A percentile compares a stretch with the other conserved stretches of the same genome.
phyloP scores from a whole-genome alignment of 2,113 vertebrate genomes.

The Odontesthes bonariensis region DNA sequence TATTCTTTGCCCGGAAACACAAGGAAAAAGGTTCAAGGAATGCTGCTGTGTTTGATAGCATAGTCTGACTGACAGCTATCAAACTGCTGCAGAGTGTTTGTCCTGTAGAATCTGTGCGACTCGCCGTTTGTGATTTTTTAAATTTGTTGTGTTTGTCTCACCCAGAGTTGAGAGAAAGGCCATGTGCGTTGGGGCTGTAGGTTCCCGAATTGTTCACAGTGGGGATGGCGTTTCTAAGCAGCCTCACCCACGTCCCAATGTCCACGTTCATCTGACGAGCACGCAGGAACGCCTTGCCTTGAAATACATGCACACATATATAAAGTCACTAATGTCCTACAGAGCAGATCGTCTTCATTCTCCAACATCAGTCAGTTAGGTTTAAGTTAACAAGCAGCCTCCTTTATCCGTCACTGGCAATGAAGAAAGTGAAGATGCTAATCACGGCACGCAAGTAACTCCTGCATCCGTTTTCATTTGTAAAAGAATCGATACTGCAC shows the following conservation, averaged over 20 bases:
- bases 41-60: conserved; percentile 24
- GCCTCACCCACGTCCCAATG: conserved; percentile 89
- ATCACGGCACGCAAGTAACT: too few species aligned
- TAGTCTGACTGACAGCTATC: conserved; percentile 24
- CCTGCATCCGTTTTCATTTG: too few species aligned
- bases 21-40: conserved; percentile 56
- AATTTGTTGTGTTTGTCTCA: conserved; percentile 42
- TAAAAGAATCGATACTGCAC: too few species aligned
- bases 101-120: too few species aligned
- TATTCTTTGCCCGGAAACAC: conserved; percentile 56
- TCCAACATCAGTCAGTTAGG: too few species aligned
- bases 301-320: conserved; percentile 5
- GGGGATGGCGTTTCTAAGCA: conserved; percentile 89
- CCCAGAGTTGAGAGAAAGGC: conserved; percentile 66
- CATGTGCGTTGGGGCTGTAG: conserved; percentile 83
- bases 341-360: too few species aligned
- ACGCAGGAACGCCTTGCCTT: conserved; percentile 89
- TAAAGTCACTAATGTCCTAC: background rate
- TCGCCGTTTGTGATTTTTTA: too few species aligned
- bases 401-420: background rate
- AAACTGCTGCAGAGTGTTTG: conserved; percentile 1
- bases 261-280: conserved; percentile 93
- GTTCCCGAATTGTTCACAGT: conserved; percentile 82
- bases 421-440: background rate
- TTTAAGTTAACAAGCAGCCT: too few species aligned